These are phyloP conservation scores for Sturmia bella DNA, from an alignment of 2,888 invertebrate genomes.

Conservation along the genomic window DNA sequence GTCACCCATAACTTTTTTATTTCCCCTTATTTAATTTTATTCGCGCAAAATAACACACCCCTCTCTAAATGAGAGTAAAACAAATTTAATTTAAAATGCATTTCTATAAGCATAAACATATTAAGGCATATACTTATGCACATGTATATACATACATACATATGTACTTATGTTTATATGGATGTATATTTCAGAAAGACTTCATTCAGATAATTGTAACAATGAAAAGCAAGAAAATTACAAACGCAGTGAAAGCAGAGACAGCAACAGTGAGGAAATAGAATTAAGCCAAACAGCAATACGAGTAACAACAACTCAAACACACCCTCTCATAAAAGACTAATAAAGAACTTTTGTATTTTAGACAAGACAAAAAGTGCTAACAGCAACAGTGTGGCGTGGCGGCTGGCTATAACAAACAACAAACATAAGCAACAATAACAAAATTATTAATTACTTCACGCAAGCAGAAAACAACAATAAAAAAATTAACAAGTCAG, in stretches of 20 bases:
- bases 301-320: constrained; percentile 51
- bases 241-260: constrained; percentile 9
- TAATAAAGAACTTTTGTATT: constrained; percentile 27
- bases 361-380: constrained; percentile 46
- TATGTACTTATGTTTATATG: no score
- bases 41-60: constrained; percentile 46
- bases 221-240: constrained; percentile 28
- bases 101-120: constrained; percentile 17
- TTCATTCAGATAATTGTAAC: constrained; percentile 23
- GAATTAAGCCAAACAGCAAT: constrained; percentile 35
- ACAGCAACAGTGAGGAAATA: constrained; percentile 44
- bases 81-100: constrained; percentile 16
- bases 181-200: no score
- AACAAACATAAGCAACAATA: constrained; percentile 61
- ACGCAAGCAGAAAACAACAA: constrained; percentile 49
- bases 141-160: background rate
- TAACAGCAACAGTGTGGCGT: constrained; percentile 35
- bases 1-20: constrained; percentile 2
- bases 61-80: constrained; percentile 46
- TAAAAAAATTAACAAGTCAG: constrained; percentile 13
- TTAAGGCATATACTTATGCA: constrained; percentile 2
- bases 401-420: constrained; percentile 19
- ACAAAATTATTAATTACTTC: constrained; percentile 39
- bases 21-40: constrained; percentile 24
- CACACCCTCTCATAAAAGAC: constrained; percentile 46